These are phyloP conservation scores for Eupeodes latifasciatus DNA, from an alignment of 2,888 invertebrate genomes.

Conservation along the genomic window DNA sequence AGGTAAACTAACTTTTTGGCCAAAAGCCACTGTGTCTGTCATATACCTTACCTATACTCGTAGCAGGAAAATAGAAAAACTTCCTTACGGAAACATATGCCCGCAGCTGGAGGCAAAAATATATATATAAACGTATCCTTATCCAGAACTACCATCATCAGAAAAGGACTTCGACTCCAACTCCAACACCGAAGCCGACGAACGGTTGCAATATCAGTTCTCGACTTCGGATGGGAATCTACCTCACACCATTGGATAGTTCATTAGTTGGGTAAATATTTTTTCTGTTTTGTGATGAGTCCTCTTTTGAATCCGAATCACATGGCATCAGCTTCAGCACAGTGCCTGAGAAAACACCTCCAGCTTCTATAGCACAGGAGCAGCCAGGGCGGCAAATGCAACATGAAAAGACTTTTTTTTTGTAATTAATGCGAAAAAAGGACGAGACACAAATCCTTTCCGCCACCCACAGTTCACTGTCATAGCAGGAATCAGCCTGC, in stretches of 20 bases:
- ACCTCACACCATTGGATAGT: slow-evolving; percentile 48
- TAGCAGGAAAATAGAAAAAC: slow-evolving; percentile 35
- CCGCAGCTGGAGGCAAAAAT: not conserved
- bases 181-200: slow-evolving; percentile 21
- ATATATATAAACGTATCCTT: not conserved
- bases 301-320: slow-evolving; percentile 57
- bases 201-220: slow-evolving; percentile 51
- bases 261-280: slow-evolving; percentile 76
- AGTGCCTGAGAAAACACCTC: slow-evolving; percentile 40
- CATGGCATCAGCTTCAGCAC: not conserved
- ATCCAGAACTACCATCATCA: not conserved
- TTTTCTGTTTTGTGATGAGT: slow-evolving; percentile 64
- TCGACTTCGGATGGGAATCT: slow-evolving; percentile 35
- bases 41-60: not conserved
- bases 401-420: slow-evolving; percentile 62
- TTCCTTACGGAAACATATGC: slow-evolving; percentile 58
- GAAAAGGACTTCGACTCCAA: not conserved
- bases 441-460: slow-evolving; percentile 15
- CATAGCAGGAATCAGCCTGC: not conserved
- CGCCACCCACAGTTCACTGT: not conserved
- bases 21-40: slow-evolving; percentile 66
- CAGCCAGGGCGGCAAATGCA: slow-evolving; percentile 26
- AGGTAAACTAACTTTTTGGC: slow-evolving; percentile 67
- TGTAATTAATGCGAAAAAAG: slow-evolving; percentile 69
- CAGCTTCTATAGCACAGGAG: not conserved